Base-by-base conservation (phyloP, 2,888 invertebrate species). In the Carpatolechia fugitivella region DNA sequence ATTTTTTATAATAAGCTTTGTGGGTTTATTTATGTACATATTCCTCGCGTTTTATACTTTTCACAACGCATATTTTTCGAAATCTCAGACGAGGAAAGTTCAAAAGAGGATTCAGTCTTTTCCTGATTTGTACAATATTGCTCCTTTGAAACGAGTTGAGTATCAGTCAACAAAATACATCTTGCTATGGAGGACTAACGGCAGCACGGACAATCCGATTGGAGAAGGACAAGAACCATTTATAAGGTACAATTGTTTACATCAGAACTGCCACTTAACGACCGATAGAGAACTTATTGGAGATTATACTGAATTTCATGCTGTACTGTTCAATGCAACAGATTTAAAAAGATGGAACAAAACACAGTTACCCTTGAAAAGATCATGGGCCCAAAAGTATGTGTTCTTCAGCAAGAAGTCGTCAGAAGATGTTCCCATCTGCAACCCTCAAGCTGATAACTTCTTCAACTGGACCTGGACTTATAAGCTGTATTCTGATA, bases 401-500 rank as follows among this genome's bases (percentile, higher is more conserved):
- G 64, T 90, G 4, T 86, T 88, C 56, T 74, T 76, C 36, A 78
- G 81, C 8, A 77, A 72, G 62, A 59, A 69, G 36, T 67, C 88
- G 0, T 65, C 87, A 0, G 67, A 74, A 4, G 60, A 70, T 1
- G 55, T 64, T 33, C 83, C 85, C 0, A 62, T 85, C 20, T 90
- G 89, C 59, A 70, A 76, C 30, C 4, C 68, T 0, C 60, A 60
- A 7, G 66, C 75, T 1, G 80, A 90, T 38, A 63, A 73, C 20
- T 88, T 70, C 54, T 89, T 90, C 56, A 90, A 90, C 56, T 88
- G 85, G 82, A 90, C 90, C 0, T 90, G 89, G 87, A 76, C 81
- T 1, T 90, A 88, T 48, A 88, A 82, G 68, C 62, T 84, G 0
- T 69, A 74, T 60, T 85, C 89, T 0, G 86, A 90, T 57, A 80